phyloP scores from a whole-genome alignment of 2,888 invertebrate genomes.

The Autographa pulchrina region DNA sequence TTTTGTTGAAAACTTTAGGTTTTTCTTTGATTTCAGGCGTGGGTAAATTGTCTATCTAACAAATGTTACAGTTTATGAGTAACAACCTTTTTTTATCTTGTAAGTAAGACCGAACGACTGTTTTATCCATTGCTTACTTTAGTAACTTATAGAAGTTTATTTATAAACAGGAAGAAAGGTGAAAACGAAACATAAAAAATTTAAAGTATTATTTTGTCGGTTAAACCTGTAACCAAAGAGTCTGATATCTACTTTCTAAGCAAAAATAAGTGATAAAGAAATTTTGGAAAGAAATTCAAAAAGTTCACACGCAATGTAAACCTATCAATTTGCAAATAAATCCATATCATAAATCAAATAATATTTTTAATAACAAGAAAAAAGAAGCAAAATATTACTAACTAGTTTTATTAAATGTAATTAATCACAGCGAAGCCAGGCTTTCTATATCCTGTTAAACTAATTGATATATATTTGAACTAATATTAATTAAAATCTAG shows the following conservation, averaged over 20 bases:
- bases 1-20: constrained; percentile 6
- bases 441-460: constrained; percentile 61
- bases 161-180: not conserved
- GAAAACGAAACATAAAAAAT: not conserved
- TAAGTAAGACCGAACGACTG: no score
- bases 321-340: not conserved
- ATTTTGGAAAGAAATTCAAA: not conserved
- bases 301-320: not conserved
- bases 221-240: not conserved
- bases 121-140: no score
- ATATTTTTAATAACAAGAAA: not conserved
- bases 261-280: not conserved
- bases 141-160: not conserved
- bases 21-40: not conserved
- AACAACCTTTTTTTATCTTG: not conserved
- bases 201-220: not conserved
- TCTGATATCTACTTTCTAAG: not conserved
- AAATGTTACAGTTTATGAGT: not conserved
- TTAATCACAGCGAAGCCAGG: constrained; percentile 34
- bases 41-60: not conserved
- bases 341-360: constrained; percentile 4
- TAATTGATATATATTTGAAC: constrained; percentile 48
- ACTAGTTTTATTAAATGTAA: constrained; percentile 41
- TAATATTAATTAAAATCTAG: constrained; percentile 55
- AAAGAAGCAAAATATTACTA: constrained; percentile 2